phyloP scores from a whole-genome alignment of 1,140 invertebrate genomes.

The Chymomyza costata region DNA sequence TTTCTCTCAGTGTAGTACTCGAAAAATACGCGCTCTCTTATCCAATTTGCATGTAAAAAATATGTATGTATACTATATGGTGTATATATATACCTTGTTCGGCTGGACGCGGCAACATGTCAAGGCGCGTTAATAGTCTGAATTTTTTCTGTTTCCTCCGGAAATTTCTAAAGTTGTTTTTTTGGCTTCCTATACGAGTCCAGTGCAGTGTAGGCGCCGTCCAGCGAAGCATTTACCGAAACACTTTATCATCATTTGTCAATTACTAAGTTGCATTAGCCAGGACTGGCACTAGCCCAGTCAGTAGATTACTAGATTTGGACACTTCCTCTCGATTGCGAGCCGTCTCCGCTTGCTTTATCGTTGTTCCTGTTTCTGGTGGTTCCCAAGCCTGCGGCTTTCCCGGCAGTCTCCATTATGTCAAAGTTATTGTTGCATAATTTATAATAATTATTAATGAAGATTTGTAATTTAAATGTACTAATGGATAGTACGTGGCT shows the following conservation, averaged over 20 bases:
- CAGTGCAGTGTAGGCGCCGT: too few relatives aligned
- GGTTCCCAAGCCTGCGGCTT: background rate
- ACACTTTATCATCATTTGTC: constrained; percentile 72
- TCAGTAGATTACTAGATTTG: background rate
- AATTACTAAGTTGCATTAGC: constrained; percentile 63
- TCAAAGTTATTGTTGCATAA: constrained; percentile 54
- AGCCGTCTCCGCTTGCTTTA: too few relatives aligned
- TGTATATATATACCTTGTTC: background rate
- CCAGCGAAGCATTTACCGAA: too few relatives aligned
- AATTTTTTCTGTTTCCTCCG: too few relatives aligned
- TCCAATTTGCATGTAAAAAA: constrained; percentile 57
- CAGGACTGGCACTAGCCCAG: constrained; percentile 3
- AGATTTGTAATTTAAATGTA: constrained; percentile 39
- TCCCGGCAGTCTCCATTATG: constrained; percentile 28
- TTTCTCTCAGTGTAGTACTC: too few relatives aligned
- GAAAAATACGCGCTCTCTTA: too few relatives aligned
- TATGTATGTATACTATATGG: constrained; percentile 1
- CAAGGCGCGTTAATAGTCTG: constrained; percentile 37
- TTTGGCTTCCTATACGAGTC: too few relatives aligned
- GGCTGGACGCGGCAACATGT: constrained; percentile 1
- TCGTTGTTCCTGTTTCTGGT: too few relatives aligned
- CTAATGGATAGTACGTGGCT: too few relatives aligned
- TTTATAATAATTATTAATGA: constrained; percentile 64
- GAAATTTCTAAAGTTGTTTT: constrained; percentile 30
- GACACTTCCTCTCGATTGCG: too few relatives aligned